phyloP scores from a whole-genome alignment of 2,113 vertebrate species.

The Puma concolor region DNA sequence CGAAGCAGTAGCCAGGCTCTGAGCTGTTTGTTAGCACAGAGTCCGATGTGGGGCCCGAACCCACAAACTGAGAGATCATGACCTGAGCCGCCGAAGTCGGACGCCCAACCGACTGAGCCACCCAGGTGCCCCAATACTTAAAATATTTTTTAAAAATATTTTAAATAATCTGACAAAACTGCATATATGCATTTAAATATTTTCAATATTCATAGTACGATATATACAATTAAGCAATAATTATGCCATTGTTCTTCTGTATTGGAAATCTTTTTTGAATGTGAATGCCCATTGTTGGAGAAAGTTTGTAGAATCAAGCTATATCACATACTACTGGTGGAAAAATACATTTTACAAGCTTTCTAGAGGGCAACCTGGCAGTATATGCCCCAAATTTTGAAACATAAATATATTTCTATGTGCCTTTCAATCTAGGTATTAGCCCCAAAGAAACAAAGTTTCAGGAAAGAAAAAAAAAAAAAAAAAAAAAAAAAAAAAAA shows the following conservation, averaged over 20 bases:
- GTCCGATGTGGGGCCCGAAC: too few relatives aligned
- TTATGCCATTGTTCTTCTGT: not conserved
- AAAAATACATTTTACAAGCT: not conserved
- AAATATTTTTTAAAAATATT: not conserved
- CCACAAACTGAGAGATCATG: too few relatives aligned
- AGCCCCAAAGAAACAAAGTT: constrained; percentile 7
- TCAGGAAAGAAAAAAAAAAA: not conserved
- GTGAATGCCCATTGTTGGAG: not conserved
- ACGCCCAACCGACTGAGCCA: too few relatives aligned
- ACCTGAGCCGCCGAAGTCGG: too few relatives aligned
- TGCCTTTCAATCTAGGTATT: not conserved
- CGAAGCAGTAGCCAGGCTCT: too few relatives aligned
- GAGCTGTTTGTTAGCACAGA: too few relatives aligned
- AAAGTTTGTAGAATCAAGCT: not conserved
- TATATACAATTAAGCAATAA: not conserved
- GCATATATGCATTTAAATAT: not conserved
- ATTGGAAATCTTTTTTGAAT: not conserved
- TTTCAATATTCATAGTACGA: not conserved
- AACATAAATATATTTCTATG: not conserved
- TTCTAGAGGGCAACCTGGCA: not conserved
- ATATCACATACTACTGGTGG: not conserved
- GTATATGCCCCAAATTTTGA: not conserved
- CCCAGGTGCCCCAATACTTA: not conserved
- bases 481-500: not conserved
- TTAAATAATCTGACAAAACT: constrained; percentile 4